Base-by-base conservation (phyloP, 2,888 invertebrate species). In the Lithosia quadra region DNA sequence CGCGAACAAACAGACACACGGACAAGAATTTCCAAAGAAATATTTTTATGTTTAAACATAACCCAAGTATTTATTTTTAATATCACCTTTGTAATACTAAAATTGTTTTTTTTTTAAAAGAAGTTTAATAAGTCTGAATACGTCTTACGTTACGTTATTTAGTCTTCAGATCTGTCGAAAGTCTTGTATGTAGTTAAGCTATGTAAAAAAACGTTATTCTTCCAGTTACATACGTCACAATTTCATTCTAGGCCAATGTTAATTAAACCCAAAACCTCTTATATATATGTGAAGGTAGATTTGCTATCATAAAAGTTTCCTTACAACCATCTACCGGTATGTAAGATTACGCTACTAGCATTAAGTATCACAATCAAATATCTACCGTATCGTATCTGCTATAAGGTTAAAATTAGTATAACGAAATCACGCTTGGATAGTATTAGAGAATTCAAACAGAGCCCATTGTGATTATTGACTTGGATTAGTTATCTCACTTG, bases 271-370 rank as follows among this genome's bases (percentile, higher is more conserved):
- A 84, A 85, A 4, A 79, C 83, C 85, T 82, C 18, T 15, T 43
- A 43, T 18, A 49, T 83, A 82, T 86, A 85, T 86, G 87, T 84
- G 84, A 87, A 89, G 85, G 86, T 88, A 88, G 88, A 88, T 87
- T 85, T 85, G 82, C 87, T 85, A 43, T 18, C 18, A 87, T 90
- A 91, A 90, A 90, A 90, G 87, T 90, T 90, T 80, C 83, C 82
- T 76, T 78, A 80, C 78, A 79, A 86, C 82, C 84, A 84, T 86
- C 84, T 80, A 84, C 77, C 77, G 83, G 83, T 85, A 81, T 81
- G 79, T 83, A 77, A 79, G 74, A 80, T 81, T 78, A 83, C 74
- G 77, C 74, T 74, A 69, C 70, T 67, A 76, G 53, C 66, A 71
- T 65, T 68, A 74, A 68, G 58, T 75, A 65, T 72, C 57, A 61